Percentiles rank a stretch among this genome's conserved stretches.
These are phyloP conservation scores for Macaca mulatta DNA, from an alignment of 2,113 vertebrate species.

Conservation along the genomic window DNA sequence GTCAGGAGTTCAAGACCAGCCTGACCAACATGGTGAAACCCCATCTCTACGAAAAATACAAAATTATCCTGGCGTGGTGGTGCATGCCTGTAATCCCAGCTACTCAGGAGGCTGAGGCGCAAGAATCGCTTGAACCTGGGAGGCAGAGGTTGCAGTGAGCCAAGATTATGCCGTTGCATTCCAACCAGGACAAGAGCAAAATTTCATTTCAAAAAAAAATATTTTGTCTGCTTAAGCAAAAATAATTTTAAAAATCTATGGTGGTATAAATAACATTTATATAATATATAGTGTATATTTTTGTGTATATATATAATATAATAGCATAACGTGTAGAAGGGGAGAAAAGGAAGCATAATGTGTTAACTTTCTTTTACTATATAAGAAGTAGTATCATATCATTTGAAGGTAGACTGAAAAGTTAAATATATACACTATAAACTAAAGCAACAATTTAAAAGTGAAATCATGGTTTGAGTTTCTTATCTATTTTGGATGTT, in stretches of 20 bases:
- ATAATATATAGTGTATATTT: background rate
- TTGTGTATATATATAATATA: background rate
- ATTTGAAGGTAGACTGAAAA: background rate
- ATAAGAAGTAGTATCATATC: background rate
- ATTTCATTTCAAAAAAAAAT: too few species aligned
- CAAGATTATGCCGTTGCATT: accelerated
- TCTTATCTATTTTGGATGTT: background rate
- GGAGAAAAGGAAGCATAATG: background rate
- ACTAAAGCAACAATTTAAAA: background rate
- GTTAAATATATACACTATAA: background rate
- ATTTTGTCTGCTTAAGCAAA: background rate
- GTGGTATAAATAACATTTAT: background rate
- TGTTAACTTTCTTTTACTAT: background rate
- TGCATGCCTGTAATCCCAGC: too few species aligned
- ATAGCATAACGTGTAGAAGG: background rate
- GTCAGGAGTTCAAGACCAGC: too few species aligned
- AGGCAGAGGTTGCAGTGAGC: too few species aligned
- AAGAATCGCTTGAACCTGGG: too few species aligned
- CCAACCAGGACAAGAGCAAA: too few species aligned
- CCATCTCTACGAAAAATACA: too few species aligned
- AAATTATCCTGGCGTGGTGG: too few species aligned
- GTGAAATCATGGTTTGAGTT: background rate
- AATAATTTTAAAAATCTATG: background rate
- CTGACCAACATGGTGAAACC: too few species aligned
- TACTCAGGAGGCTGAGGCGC: too few species aligned